A percentile compares a stretch with the other conserved stretches of the same genome.
These are phyloP conservation scores for Amphipyra berbera DNA, from an alignment of 2,888 invertebrate species.

Conservation along the genomic window DNA sequence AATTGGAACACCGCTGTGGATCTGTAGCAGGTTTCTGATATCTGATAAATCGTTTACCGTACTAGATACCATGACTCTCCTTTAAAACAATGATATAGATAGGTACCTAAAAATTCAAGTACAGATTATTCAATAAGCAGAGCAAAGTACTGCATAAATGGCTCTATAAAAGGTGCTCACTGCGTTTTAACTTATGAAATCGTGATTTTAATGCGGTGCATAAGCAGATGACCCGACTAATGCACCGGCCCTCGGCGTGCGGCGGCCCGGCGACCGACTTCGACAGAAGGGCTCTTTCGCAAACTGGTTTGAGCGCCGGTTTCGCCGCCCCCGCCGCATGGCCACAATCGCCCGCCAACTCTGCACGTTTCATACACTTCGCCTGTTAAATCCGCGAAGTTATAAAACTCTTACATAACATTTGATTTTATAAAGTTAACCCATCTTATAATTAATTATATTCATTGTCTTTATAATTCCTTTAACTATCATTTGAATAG, in stretches of 20 bases:
- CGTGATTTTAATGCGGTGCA: conserved; percentile 65
- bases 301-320: conserved; percentile 79
- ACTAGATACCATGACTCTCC: not conserved
- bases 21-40: not conserved
- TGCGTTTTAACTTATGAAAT: conserved; percentile 54
- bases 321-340: conserved; percentile 60
- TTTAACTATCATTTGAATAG: conserved; percentile 12
- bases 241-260: conserved; percentile 68
- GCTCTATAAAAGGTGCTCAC: conserved; percentile 36
- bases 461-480: conserved; percentile 4
- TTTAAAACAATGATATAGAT: conserved; percentile 1
- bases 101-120: conserved; percentile 18
- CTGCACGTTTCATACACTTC: conserved; percentile 53
- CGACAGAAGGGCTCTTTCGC: conserved; percentile 78
- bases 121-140: conserved; percentile 28
- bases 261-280: conserved; percentile 70
- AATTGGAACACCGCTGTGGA: conserved; percentile 7
- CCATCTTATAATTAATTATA: conserved; percentile 6
- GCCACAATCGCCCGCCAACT: conserved; percentile 53
- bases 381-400: conserved; percentile 41
- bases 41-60: too few relatives aligned
- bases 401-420: conserved; percentile 49
- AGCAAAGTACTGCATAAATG: conserved; percentile 29
- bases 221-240: conserved; percentile 74
- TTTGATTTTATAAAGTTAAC: conserved; percentile 9